These are phyloP conservation scores for Lepidothrix coronata DNA, from an alignment of 2,113 vertebrate genomes.

Conservation along the genomic window DNA sequence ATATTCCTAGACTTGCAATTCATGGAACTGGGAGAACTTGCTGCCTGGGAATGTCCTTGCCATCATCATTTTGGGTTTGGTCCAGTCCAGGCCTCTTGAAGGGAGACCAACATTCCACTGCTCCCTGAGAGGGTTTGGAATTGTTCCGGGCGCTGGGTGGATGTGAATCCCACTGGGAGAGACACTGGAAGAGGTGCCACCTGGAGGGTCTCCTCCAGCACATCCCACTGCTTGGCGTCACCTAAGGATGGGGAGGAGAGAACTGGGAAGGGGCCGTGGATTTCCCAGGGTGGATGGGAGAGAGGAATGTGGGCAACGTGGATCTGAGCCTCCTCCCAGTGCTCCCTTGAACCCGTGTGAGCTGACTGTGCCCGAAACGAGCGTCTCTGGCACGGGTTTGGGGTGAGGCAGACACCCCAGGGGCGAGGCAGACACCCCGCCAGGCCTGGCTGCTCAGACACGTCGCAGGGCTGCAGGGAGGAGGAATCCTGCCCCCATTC, in stretches of 20 bases:
- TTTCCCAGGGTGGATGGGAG: not conserved
- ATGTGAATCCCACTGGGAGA: not conserved
- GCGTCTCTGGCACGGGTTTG: not conserved
- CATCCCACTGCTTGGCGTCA: not conserved
- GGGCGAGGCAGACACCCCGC: not conserved
- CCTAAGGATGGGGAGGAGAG: not conserved
- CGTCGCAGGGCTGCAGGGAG: not conserved
- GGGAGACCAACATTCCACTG: not conserved
- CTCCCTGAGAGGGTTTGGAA: not conserved
- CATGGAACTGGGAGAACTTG: not conserved
- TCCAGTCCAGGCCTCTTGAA: not conserved
- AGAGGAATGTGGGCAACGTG: not conserved
- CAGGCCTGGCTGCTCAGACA: slow-evolving; percentile 5
- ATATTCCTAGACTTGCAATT: not conserved
- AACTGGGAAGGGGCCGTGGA: not conserved
- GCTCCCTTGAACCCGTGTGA: not conserved
- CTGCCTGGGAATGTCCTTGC: accelerated
- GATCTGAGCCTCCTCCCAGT: not conserved
- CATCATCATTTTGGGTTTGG: not conserved
- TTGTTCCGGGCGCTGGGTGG: not conserved
- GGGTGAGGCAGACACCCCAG: not conserved
- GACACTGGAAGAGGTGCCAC: not conserved
- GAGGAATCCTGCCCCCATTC: not conserved
- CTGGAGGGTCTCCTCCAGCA: not conserved
- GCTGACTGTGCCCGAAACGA: not conserved